phyloP scores from a whole-genome alignment of 92 coral and sea anemone species.

The Nematostella vectensis region DNA sequence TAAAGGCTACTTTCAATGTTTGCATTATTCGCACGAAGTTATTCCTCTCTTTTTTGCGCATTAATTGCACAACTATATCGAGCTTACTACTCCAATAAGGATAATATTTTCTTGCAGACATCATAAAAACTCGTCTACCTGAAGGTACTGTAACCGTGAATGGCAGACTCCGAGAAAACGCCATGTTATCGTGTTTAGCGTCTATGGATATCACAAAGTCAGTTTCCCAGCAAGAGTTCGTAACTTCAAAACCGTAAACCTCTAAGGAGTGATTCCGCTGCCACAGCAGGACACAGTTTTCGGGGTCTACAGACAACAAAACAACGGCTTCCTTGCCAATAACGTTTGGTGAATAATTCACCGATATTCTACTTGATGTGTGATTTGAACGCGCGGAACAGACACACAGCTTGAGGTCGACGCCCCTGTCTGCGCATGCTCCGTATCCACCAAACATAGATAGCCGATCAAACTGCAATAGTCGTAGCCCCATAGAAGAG shows the following conservation, averaged over 20 bases:
- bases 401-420: no score
- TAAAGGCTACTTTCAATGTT: no score
- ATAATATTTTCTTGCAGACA: constrained; percentile 36
- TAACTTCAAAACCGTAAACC: constrained; percentile 48
- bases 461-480: constrained; percentile 38
- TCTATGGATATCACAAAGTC: constrained; percentile 9
- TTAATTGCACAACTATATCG: no score
- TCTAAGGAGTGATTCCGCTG: constrained; percentile 27
- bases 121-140: constrained; percentile 39
- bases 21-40: no score
- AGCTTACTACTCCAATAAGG: not conserved
- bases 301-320: constrained; percentile 8
- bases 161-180: constrained; percentile 47
- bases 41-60: not conserved
- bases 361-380: no score
- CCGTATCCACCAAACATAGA: constrained; percentile 47
- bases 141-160: constrained; percentile 28
- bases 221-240: constrained; percentile 29
- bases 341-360: constrained; percentile 11
- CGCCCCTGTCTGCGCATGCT: constrained; percentile 67
- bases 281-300: constrained; percentile 37
- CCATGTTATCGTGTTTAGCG: constrained; percentile 30
- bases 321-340: constrained; percentile 2
- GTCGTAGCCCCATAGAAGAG: constrained; percentile 37
- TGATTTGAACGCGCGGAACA: constrained; percentile 27